Evolutionary conservation across 2,797 vertebrate genomes (phyloP).

Genomic region (Tachyglossus aculeatus): DNA sequence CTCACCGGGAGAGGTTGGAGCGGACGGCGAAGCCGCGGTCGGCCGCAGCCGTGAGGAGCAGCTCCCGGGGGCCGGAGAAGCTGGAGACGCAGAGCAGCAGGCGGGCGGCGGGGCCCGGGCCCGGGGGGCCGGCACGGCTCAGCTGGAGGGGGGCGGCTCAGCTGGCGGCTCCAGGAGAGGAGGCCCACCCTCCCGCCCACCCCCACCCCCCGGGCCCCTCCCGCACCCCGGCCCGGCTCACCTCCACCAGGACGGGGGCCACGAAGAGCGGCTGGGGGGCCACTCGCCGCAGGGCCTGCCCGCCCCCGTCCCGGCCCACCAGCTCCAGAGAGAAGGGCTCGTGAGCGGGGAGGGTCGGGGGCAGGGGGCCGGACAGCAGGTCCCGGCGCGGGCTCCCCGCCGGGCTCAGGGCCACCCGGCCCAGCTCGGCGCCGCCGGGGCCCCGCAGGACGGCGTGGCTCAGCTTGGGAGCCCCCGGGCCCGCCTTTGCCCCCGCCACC

Average conservation of each 20-base stretch:
- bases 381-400: constrained; percentile 50
- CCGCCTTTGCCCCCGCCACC: constrained; percentile 68
- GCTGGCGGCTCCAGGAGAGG: neutral
- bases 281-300: constrained; percentile 74
- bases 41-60: neutral
- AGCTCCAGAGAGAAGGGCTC: constrained; percentile 77
- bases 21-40: constrained; percentile 29
- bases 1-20: constrained; percentile 44
- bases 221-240: neutral
- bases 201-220: rapidly evolving
- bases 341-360: neutral
- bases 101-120: constrained; percentile 55
- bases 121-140: constrained; percentile 67
- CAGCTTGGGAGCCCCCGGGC: constrained; percentile 55
- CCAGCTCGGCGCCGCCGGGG: constrained; percentile 68
- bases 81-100: constrained; percentile 35
- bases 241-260: constrained; percentile 62
- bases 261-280: constrained; percentile 80
- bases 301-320: constrained; percentile 71
- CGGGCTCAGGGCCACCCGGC: constrained; percentile 72
- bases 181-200: rapidly evolving
- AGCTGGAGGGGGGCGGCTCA: constrained; percentile 22
- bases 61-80: constrained; percentile 28
- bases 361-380: constrained; percentile 69
- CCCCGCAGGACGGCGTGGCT: constrained; percentile 74